Conservation (phyloP, 2,113 vertebrate species). For the Sander lucioperca region DNA sequence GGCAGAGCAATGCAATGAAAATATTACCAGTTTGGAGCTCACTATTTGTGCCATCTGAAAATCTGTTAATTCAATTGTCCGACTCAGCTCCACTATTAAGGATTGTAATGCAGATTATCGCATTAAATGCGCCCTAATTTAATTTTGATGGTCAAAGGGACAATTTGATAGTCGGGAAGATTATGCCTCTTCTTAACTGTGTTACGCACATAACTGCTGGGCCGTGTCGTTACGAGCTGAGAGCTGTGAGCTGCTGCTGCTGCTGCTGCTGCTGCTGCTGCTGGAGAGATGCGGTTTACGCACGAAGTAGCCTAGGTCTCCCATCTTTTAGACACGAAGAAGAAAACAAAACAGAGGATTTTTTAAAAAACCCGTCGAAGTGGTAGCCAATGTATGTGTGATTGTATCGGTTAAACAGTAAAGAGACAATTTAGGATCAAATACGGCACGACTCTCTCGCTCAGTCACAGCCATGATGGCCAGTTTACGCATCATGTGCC, state of each 20-base stretch:
- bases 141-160: slow-evolving; percentile 74
- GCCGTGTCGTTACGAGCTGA: slow-evolving; percentile 28
- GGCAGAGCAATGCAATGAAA: slow-evolving; percentile 57
- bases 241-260: slow-evolving; percentile 18
- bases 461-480: background rate
- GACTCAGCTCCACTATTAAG: slow-evolving; percentile 71
- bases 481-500: background rate
- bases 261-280: slow-evolving; percentile 10
- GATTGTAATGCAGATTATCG: slow-evolving; percentile 84
- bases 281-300: slow-evolving; percentile 30
- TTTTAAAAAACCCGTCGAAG: background rate
- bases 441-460: background rate
- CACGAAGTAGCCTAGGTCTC: background rate
- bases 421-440: background rate
- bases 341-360: background rate
- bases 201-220: slow-evolving; percentile 61
- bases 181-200: slow-evolving; percentile 68
- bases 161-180: slow-evolving; percentile 70
- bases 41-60: slow-evolving; percentile 70
- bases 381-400: no score
- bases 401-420: background rate
- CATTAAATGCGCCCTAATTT: slow-evolving; percentile 81
- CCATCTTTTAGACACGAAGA: background rate
- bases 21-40: slow-evolving; percentile 62
- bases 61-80: slow-evolving; percentile 83